A percentile compares a stretch with the other conserved stretches of the same genome.
These are phyloP conservation scores for Pseudochirops corinnae DNA, from an alignment of 2,797 vertebrate genomes.

Conservation along the genomic window DNA sequence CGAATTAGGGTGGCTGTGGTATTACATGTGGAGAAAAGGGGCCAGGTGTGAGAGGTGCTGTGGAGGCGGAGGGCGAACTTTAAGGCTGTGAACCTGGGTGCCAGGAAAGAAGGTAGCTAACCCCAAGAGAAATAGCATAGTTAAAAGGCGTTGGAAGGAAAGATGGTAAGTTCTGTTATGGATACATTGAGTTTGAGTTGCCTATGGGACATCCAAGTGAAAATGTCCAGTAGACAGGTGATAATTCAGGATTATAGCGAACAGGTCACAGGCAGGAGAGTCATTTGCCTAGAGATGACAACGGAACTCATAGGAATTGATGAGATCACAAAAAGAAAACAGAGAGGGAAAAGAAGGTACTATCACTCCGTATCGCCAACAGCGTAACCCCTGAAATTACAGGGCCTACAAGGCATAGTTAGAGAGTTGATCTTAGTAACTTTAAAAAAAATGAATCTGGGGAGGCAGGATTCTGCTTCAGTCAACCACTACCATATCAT, in stretches of 20 bases:
- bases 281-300: not conserved
- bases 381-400: not conserved
- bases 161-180: not conserved
- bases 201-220: not conserved
- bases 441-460: not conserved
- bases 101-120: not conserved
- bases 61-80: not conserved
- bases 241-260: not conserved
- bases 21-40: not conserved
- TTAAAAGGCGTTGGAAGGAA: not conserved
- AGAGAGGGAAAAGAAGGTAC: not conserved
- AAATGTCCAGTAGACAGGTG: not conserved
- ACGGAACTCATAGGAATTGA: not conserved
- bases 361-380: not conserved
- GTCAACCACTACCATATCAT: conserved; percentile 15
- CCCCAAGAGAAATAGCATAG: not conserved
- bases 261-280: not conserved
- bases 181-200: not conserved
- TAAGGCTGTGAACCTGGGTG: not conserved
- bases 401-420: not conserved
- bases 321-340: not conserved
- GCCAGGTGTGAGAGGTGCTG: not conserved
- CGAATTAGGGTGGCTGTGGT: not conserved
- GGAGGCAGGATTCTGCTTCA: not conserved
- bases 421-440: not conserved